A percentile compares a stretch with the other conserved stretches of the same genome.
These are phyloP conservation scores for Rhingia rostrata DNA, from an alignment of 2,888 invertebrate species.

Conservation along the genomic window DNA sequence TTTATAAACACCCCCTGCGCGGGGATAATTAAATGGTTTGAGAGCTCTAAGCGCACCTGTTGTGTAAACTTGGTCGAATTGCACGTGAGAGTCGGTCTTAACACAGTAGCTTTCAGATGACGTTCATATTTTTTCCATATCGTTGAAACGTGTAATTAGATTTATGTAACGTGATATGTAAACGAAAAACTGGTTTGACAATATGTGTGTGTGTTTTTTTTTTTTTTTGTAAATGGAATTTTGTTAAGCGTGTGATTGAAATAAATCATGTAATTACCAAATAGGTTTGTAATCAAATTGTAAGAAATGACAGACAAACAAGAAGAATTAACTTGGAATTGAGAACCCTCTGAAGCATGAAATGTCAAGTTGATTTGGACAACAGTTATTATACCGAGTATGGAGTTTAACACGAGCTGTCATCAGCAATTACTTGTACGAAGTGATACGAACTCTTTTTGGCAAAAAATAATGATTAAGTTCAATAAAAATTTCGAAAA, in stretches of 20 bases:
- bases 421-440: no score
- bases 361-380: no score
- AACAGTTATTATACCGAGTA: no score
- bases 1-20: slow-evolving; percentile 42
- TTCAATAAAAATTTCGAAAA: no score
- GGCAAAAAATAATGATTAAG: no score
- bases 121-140: not conserved
- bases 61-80: slow-evolving; percentile 41
- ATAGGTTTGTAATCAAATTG: not conserved
- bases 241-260: no score
- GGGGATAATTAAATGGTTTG: slow-evolving; percentile 44
- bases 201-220: not conserved
- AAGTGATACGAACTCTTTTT: no score
- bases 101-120: not conserved
- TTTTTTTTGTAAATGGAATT: no score
- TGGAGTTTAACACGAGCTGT: no score
- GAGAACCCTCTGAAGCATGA: no score
- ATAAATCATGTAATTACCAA: not conserved
- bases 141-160: slow-evolving; percentile 2
- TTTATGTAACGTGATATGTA: not conserved
- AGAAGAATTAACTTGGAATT: no score
- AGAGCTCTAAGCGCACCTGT: slow-evolving; percentile 54
- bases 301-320: no score
- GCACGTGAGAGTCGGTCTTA: slow-evolving; percentile 45
- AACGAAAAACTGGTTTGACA: slow-evolving; percentile 3